Evolutionary conservation across 2,888 invertebrate genomes (phyloP).

Genomic region (Monopis laevigella): DNA sequence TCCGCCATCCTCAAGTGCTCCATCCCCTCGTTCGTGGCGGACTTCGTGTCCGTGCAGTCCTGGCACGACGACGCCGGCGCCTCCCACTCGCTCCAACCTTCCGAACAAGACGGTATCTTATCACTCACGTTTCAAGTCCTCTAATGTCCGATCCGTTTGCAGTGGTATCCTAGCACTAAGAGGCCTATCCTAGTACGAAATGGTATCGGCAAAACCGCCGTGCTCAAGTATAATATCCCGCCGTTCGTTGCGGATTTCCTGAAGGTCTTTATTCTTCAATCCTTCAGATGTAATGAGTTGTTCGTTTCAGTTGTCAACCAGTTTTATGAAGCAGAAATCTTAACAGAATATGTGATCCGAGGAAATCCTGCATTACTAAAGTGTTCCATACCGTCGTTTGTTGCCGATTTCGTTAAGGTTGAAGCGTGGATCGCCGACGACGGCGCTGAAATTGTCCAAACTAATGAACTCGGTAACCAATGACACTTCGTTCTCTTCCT

Average conservation of each 20-base stretch:
- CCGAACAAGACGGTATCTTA: slow-evolving; percentile 70
- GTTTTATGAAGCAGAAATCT: slow-evolving; percentile 88
- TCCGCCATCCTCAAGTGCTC: slow-evolving; percentile 89
- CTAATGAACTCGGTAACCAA: slow-evolving; percentile 69
- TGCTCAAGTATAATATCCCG: slow-evolving; percentile 89
- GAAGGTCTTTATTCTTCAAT: slow-evolving; percentile 59
- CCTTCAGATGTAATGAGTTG: neutral
- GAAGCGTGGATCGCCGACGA: slow-evolving; percentile 80
- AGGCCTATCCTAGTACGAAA: slow-evolving; percentile 88
- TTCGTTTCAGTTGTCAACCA: slow-evolving; percentile 79
- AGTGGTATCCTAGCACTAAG: slow-evolving; percentile 91
- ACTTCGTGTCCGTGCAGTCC: slow-evolving; percentile 87
- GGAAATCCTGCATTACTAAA: slow-evolving; percentile 89
- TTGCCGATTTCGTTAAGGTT: slow-evolving; percentile 91
- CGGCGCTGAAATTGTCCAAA: slow-evolving; percentile 67
- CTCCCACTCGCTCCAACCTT: slow-evolving; percentile 75
- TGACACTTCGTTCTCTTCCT: neutral
- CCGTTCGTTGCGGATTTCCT: slow-evolving; percentile 93
- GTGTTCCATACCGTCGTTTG: slow-evolving; percentile 91
- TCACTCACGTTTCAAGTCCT: slow-evolving; percentile 23
- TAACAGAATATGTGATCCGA: slow-evolving; percentile 89
- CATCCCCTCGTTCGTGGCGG: slow-evolving; percentile 91
- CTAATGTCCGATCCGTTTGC: slow-evolving; percentile 30
- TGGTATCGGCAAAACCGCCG: slow-evolving; percentile 88
- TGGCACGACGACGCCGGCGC: slow-evolving; percentile 84